These are phyloP conservation scores for Drosophila tanythrix DNA, from an alignment of 2,888 invertebrate genomes.

Conservation along the genomic window DNA sequence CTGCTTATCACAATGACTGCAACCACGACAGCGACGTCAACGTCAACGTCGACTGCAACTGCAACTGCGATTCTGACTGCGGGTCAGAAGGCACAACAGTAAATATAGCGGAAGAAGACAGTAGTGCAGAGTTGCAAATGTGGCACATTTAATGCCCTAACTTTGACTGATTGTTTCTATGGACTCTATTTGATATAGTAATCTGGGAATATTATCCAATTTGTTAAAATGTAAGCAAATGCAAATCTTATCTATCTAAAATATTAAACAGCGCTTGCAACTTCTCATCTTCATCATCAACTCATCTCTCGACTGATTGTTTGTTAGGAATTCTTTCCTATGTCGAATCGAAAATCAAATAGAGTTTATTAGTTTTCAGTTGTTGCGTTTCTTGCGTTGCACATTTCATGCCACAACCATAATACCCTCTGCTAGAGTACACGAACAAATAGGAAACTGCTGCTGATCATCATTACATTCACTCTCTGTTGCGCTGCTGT, in stretches of 20 bases:
- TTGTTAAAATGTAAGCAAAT: too few species aligned
- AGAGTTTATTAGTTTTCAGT: neutral
- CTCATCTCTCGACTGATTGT: too few species aligned
- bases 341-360: neutral
- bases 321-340: neutral
- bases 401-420: neutral
- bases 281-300: too few species aligned
- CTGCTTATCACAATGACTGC: constrained; percentile 28
- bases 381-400: neutral
- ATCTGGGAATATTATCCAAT: neutral
- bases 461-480: constrained; percentile 20
- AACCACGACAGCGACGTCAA: constrained; percentile 10
- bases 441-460: neutral
- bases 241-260: too few species aligned
- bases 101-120: neutral
- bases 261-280: too few species aligned
- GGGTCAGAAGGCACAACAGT: neutral
- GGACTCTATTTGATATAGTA: neutral
- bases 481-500: constrained; percentile 2
- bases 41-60: neutral
- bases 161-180: neutral
- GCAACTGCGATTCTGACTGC: constrained; percentile 1
- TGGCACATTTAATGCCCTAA: neutral
- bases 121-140: neutral
- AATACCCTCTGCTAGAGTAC: neutral